These are phyloP conservation scores for Teinopalpus imperialis DNA, from an alignment of 2,888 invertebrate genomes.

Conservation along the genomic window DNA sequence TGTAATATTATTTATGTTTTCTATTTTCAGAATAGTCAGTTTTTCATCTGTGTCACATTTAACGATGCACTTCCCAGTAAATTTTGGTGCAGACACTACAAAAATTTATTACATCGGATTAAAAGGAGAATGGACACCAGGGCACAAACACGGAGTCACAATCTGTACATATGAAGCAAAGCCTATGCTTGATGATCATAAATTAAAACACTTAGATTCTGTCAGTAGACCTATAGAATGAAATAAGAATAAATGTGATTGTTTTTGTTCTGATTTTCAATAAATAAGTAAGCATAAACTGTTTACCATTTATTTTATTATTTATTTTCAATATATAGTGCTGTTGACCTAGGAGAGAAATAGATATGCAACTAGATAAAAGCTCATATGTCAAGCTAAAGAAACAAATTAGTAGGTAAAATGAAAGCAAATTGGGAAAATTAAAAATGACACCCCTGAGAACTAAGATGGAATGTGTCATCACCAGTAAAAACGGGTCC, in stretches of 20 bases:
- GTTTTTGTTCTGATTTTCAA: too few species aligned
- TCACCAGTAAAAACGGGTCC: too few species aligned
- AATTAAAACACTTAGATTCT: constrained; percentile 84
- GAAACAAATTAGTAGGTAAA: too few species aligned
- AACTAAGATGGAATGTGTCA: too few species aligned
- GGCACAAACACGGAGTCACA: constrained; percentile 93
- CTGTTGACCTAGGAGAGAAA: too few species aligned
- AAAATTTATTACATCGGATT: constrained; percentile 97
- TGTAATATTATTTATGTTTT: constrained; percentile 12
- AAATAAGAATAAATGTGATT: too few species aligned
- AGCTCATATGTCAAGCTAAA: background rate
- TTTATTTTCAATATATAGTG: too few species aligned
- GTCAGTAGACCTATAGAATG: constrained; percentile 82
- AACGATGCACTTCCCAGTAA: constrained; percentile 93
- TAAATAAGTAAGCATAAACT: too few species aligned
- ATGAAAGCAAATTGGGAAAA: too few species aligned
- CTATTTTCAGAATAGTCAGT: constrained; percentile 89
- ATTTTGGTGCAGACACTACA: constrained; percentile 93
- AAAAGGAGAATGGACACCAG: constrained; percentile 94
- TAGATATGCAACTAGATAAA: background rate
- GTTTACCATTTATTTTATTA: too few species aligned
- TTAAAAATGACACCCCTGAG: too few species aligned
- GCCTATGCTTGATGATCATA: constrained; percentile 93
- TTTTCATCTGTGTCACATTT: constrained; percentile 95
- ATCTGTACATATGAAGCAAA: constrained; percentile 95